Evolutionary conservation across 2,888 invertebrate species (phyloP), one percentile per base, ranked within the genome.

Genomic region (Oscheius onirici): DNA sequence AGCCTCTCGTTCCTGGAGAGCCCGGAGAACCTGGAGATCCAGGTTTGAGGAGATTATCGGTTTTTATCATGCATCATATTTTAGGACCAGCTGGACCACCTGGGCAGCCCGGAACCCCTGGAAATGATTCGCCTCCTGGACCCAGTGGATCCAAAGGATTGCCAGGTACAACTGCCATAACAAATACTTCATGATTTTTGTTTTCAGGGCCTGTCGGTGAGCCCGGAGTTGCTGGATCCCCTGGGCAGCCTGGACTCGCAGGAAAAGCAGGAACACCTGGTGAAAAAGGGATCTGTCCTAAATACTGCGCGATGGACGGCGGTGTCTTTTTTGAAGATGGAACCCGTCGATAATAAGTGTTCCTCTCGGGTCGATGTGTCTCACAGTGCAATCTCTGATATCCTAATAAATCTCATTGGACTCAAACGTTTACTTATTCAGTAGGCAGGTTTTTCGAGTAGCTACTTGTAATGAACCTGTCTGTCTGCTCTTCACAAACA

Each of bases 301-400:
- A 79, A 57, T 79, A 80, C 65, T 80, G 80, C 73, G 80, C 80
- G 67, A 71, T 80, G 63, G 80, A 80, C 71, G 80, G 80, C 66
- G 80, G 80, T 76, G 83, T 86, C 74, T 86, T 86, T 84, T 86
- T 86, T 84, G 85, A 86, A 77, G 85, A 86, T 76, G 85, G 85
- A 78, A 86, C 85, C 52, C 80, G 83, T 58, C 83, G 83, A 71
- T 82, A 82, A 80, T 20, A 20, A n/a, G 22, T 43, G 28, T 69
- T 49, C 17, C 60, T 22, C 66, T 15, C 43, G 51, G 43, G 66
- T 40, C 66, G 28, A 15, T 17, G 22, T 58, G 58, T 58, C 58
- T 58, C 58, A 40, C 58, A 58, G 58, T 58, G 58, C 58, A 63
- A 63, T 49, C 63, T 46, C 46, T 26, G 28, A 28, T 41, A 40